Evolutionary conservation across 2,113 vertebrate genomes (phyloP).

Genomic region (Ceuthmochares aereus): DNA sequence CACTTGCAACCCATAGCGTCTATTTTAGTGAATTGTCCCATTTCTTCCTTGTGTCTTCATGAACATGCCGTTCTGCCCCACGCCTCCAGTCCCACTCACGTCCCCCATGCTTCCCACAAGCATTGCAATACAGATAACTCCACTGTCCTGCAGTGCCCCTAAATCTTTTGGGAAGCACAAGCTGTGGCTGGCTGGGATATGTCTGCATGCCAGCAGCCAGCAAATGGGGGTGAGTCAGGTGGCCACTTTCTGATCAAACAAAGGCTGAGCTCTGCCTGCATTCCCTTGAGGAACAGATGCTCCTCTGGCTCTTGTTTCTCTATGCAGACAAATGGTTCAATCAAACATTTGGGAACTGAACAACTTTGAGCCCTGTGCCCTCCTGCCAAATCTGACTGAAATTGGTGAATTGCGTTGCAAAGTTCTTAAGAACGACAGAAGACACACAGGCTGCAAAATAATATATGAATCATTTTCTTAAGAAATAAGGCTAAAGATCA

Average conservation of each 20-base stretch:
- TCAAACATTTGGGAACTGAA: neutral
- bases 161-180: neutral
- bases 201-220: neutral
- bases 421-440: neutral
- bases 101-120: neutral
- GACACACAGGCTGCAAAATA: neutral
- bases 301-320: neutral
- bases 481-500: neutral
- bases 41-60: neutral
- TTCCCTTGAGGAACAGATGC: conserved; percentile 8
- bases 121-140: neutral
- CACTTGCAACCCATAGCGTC: neutral
- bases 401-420: neutral
- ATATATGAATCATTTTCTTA: neutral
- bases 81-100: neutral
- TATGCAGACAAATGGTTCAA: neutral
- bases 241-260: neutral
- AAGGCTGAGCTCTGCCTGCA: neutral
- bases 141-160: neutral
- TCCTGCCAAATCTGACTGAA: neutral
- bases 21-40: neutral
- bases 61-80: accelerated
- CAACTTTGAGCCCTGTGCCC: neutral
- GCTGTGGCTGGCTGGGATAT: neutral
- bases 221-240: accelerated